Base-by-base conservation (phyloP, 2,113 vertebrate species). In the Bubalus kerabau region DNA sequence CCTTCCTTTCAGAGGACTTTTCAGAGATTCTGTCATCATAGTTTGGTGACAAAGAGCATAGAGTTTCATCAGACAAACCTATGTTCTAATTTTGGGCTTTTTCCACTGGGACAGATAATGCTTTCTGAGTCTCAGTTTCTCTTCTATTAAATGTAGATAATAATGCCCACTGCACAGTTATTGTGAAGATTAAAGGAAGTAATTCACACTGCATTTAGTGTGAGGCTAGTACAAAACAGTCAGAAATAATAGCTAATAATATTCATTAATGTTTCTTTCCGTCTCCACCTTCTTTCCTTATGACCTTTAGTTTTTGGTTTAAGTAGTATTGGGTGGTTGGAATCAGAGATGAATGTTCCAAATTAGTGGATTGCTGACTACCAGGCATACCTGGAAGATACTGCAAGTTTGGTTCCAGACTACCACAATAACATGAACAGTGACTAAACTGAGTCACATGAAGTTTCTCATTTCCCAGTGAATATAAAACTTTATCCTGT, bases 51-150 rank as follows among this genome's bases (percentile, higher is more conserved):
- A 88, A 54, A 52, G 7, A 90, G 12, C 19, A 46, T 5, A 88
- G 54, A 30, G 17, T 94, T 97, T 74, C 46, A 86, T 87, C 64
- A 88, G 54, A 88, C 50, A 85, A 82, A 62, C 1, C 16, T 89
- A 28, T 32, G 23, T 90, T 91, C 60, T 92, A 84, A 97, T 92
- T 96, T 78, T 92, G 60, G 67, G 16, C 40, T 95, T 89, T 85
- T 40, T 19, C 62, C 62, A 54, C n/a, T 60, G 84, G 64, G 78
- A 90, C 32, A 74, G 76, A 93, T 62, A 82, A 94, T 10, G n/a
- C 97, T 97, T 92, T 56, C 56, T 62, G 67, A 64, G 36, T 96
- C 87, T 95, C 57, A 84, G 64, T 94, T 94, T 85, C 8, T 95
- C 67, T 83, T 82, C n/a, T 74, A 82, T 50, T 85, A 96, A 96